Conservation (phyloP, 1,140 invertebrate genomes). For the Tribolium castaneum region DNA sequence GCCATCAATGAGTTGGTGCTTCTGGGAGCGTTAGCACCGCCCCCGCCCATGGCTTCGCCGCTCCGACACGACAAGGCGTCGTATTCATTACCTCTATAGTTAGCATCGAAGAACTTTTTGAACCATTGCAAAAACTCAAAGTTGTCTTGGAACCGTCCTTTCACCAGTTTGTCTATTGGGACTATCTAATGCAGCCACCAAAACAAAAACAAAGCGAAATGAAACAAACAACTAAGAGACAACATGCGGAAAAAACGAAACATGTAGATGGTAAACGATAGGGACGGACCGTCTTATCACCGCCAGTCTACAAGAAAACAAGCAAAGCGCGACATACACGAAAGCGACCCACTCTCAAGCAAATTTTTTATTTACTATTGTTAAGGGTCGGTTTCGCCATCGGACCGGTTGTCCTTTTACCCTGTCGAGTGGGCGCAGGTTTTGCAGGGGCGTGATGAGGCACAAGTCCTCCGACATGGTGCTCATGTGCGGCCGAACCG, state of each 20-base stretch:
- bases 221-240: conserved; percentile 29
- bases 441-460: conserved; percentile 42
- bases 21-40: conserved; percentile 70
- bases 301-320: conserved; percentile 7
- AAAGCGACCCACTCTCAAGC: conserved; percentile 6
- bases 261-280: conserved; percentile 10
- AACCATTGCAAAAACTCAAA: conserved; percentile 99
- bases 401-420: conserved; percentile 53
- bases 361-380: background rate
- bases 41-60: conserved; percentile 83
- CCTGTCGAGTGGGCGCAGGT: conserved; percentile 54
- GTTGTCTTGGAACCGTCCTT: conserved; percentile 97
- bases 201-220: conserved; percentile 42
- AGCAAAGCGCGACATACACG: conserved; percentile 31
- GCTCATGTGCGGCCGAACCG: conserved; percentile 68
- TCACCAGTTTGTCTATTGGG: conserved; percentile 90
- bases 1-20: conserved; percentile 64
- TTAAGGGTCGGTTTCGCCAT: background rate
- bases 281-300: background rate
- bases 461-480: conserved; percentile 45
- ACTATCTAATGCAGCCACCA: conserved; percentile 73
- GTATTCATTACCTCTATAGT: conserved; percentile 93
- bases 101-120: conserved; percentile 99
- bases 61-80: conserved; percentile 87
- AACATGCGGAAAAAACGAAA: conserved; percentile 20